Conservation (phyloP, 2,797 vertebrate species). For the Dipus sagitta region DNA sequence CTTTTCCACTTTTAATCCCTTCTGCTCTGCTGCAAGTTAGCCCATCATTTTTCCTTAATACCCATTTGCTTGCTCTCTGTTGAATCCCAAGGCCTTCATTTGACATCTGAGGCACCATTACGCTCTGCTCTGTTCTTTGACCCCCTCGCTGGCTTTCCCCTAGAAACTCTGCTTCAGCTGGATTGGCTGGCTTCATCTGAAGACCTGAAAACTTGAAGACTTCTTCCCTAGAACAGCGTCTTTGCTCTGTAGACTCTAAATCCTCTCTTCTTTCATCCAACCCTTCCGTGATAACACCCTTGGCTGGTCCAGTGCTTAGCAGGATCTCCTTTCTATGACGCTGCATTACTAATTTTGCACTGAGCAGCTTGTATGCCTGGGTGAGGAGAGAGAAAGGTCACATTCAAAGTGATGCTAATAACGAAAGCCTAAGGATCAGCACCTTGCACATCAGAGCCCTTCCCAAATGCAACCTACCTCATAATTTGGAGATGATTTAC, state of each 20-base stretch:
- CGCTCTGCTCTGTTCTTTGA: neutral
- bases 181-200: neutral
- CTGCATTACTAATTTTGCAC: neutral
- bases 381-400: neutral
- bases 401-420: neutral
- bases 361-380: neutral
- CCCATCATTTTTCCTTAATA: neutral
- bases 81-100: neutral
- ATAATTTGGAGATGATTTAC: constrained; percentile 50
- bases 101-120: neutral
- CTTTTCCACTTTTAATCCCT: neutral
- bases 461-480: constrained; percentile 30
- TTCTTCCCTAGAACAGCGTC: neutral
- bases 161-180: neutral
- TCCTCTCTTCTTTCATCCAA: neutral
- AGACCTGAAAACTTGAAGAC: neutral
- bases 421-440: neutral
- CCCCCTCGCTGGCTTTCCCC: neutral
- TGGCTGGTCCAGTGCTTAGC: neutral
- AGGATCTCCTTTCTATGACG: neutral
- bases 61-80: neutral
- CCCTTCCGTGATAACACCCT: neutral
- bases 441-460: neutral
- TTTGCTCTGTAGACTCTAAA: neutral
- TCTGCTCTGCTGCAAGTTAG: neutral